phyloP scores from a whole-genome alignment of 2,797 vertebrate species.

The Taeniopygia guttata region DNA sequence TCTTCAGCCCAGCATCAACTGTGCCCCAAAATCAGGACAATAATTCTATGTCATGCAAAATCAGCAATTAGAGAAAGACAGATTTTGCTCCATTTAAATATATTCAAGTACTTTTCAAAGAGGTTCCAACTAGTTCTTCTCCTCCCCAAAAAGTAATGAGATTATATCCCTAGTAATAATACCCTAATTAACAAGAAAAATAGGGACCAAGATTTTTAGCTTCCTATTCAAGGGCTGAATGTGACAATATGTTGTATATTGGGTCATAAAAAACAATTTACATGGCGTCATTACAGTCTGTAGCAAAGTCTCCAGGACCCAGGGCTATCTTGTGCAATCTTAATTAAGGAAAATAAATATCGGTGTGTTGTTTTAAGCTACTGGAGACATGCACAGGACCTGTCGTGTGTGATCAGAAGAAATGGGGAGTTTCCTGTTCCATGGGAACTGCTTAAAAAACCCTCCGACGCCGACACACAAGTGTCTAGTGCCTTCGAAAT shows the following conservation, averaged over 20 bases:
- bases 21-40: background rate
- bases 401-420: slow-evolving; percentile 38
- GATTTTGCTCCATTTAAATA: slow-evolving; percentile 54
- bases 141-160: slow-evolving; percentile 62
- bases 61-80: slow-evolving; percentile 45
- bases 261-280: slow-evolving; percentile 64
- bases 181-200: slow-evolving; percentile 60
- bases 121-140: slow-evolving; percentile 50
- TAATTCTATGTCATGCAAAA: slow-evolving; percentile 47
- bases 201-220: slow-evolving; percentile 54
- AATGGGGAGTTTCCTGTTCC: slow-evolving; percentile 60
- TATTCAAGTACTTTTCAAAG: slow-evolving; percentile 55
- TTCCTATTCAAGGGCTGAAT: slow-evolving; percentile 65
- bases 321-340: slow-evolving; percentile 63
- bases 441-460: slow-evolving; percentile 43
- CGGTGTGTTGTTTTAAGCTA: slow-evolving; percentile 60
- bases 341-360: slow-evolving; percentile 72
- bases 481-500: slow-evolving; percentile 32
- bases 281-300: slow-evolving; percentile 64
- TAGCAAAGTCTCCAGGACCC: slow-evolving; percentile 59
- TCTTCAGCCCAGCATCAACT: background rate
- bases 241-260: slow-evolving; percentile 63
- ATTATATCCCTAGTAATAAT: slow-evolving; percentile 57
- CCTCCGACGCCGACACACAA: slow-evolving; percentile 39
- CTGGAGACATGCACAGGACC: slow-evolving; percentile 51